phyloP scores from a whole-genome alignment of 2,113 vertebrate species.

The Sander lucioperca region DNA sequence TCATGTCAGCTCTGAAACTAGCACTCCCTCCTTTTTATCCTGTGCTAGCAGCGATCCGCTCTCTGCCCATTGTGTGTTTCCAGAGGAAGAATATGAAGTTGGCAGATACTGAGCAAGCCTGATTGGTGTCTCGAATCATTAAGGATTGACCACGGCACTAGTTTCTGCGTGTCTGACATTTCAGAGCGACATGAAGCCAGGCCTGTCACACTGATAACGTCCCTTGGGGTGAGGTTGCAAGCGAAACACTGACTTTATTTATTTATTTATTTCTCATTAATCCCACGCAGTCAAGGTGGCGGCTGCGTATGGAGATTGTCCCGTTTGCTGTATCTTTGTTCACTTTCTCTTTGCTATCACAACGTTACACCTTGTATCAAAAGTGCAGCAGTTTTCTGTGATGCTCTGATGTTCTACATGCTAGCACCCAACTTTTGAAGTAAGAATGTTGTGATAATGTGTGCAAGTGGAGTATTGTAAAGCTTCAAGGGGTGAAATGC shows the following conservation, averaged over 20 bases:
- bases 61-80: slow-evolving; percentile 37
- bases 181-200: slow-evolving; percentile 50
- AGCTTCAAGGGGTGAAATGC: slow-evolving; percentile 30
- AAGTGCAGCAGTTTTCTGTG: slow-evolving; percentile 21
- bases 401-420: slow-evolving; percentile 28
- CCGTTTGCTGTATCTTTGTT: slow-evolving; percentile 51
- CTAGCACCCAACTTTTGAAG: slow-evolving; percentile 22
- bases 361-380: slow-evolving; percentile 62
- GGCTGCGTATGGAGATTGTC: slow-evolving; percentile 59
- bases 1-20: slow-evolving; percentile 43
- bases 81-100: slow-evolving; percentile 45
- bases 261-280: slow-evolving; percentile 74
- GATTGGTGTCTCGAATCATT: slow-evolving; percentile 69
- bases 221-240: slow-evolving; percentile 53
- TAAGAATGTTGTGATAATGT: slow-evolving; percentile 19
- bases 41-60: slow-evolving; percentile 14
- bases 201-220: slow-evolving; percentile 68
- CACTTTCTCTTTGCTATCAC: slow-evolving; percentile 54
- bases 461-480: slow-evolving; percentile 33
- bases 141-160: slow-evolving; percentile 56
- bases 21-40: slow-evolving; percentile 42
- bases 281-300: slow-evolving; percentile 49
- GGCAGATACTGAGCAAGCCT: slow-evolving; percentile 53
- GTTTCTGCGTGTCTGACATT: slow-evolving; percentile 69
- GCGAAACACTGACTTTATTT: slow-evolving; percentile 52